Percentiles rank a stretch among this genome's conserved stretches.
These are phyloP conservation scores for Orthosia cruda DNA, from an alignment of 2,888 invertebrate species.

Conservation along the genomic window DNA sequence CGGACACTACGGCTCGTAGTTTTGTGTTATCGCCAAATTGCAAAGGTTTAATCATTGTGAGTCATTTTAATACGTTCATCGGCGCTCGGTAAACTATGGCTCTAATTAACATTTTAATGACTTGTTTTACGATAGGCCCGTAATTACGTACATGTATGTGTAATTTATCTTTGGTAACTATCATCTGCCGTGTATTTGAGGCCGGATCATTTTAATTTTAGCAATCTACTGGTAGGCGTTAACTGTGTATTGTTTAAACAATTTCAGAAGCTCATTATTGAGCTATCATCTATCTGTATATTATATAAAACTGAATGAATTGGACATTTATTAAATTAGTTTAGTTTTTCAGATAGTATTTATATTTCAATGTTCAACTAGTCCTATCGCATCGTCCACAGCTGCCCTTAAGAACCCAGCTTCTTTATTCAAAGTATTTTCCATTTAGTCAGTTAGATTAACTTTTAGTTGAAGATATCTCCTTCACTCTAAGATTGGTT, in stretches of 20 bases:
- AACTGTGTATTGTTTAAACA: neutral
- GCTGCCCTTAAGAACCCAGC: neutral
- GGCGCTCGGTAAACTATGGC: slow-evolving; percentile 67
- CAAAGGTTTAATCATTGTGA: slow-evolving; percentile 62
- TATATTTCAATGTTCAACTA: neutral
- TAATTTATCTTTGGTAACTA: slow-evolving; percentile 47
- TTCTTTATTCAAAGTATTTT: neutral
- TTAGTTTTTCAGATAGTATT: neutral
- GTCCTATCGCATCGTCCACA: neutral
- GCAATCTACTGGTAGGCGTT: neutral
- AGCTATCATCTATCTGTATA: too few species aligned
- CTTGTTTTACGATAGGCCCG: slow-evolving; percentile 72
- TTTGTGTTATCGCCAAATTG: slow-evolving; percentile 55
- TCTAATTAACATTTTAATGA: slow-evolving; percentile 76
- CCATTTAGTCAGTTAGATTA: neutral
- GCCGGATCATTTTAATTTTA: slow-evolving; percentile 18
- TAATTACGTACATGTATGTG: slow-evolving; percentile 68
- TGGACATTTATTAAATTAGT: too few species aligned
- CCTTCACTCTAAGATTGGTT: neutral
- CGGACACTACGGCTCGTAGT: neutral
- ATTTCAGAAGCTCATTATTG: neutral
- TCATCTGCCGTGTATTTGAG: slow-evolving; percentile 19
- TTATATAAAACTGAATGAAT: neutral
- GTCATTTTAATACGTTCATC: slow-evolving; percentile 65
- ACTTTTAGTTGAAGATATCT: neutral